Conservation (phyloP, 1,140 invertebrate species). For the Oryctes rhinoceros region DNA sequence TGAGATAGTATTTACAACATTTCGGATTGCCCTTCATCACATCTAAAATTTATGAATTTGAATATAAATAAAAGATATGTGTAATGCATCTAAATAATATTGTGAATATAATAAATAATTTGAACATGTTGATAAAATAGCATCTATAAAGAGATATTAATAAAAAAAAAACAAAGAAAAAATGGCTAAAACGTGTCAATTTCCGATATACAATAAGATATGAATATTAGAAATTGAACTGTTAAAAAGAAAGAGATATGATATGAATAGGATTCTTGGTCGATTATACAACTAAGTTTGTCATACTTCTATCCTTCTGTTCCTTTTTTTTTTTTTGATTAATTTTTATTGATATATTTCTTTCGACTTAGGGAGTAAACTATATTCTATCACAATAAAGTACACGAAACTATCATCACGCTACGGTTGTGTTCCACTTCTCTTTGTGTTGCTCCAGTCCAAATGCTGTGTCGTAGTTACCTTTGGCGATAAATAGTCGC, state of each 20-base stretch:
- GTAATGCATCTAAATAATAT: no score
- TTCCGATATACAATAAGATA: no score
- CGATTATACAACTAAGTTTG: background rate
- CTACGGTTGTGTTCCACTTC: constrained; percentile 64
- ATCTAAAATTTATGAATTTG: background rate
- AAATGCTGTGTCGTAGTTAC: constrained; percentile 86
- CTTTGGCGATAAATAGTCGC: constrained; percentile 83
- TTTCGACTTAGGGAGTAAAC: constrained; percentile 19
- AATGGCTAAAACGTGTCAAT: no score
- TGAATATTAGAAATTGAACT: no score
- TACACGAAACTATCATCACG: constrained; percentile 41
- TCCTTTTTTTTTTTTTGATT: no score
- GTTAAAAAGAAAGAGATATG: background rate
- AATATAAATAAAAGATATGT: no score
- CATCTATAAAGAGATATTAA: no score
- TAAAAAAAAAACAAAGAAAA: no score
- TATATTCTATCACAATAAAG: constrained; percentile 27
- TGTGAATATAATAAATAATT: no score
- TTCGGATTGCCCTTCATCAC: no score
- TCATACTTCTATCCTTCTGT: background rate
- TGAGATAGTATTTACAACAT: constrained; percentile 5
- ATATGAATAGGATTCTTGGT: constrained; percentile 7
- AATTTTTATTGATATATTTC: background rate
- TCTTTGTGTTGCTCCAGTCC: constrained; percentile 71
- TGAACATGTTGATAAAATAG: no score